A percentile compares a stretch with the other conserved stretches of the same genome.
Conservation (phyloP, 2,888 invertebrate genomes). For the Eupithecia abbreviata region DNA sequence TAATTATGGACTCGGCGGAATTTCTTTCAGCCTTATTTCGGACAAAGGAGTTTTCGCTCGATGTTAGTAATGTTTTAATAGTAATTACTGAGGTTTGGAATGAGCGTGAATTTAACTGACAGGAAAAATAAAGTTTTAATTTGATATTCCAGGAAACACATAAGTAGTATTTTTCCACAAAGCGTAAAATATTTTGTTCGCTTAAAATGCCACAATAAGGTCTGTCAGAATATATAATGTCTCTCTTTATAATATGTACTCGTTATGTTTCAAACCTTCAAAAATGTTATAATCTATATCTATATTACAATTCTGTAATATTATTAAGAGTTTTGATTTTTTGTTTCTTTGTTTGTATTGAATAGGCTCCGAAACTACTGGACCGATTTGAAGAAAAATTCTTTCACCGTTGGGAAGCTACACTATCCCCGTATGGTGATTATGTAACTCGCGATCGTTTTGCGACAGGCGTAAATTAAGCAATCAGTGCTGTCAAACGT, state of each 20-base stretch:
- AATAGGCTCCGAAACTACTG: no score
- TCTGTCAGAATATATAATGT: not conserved
- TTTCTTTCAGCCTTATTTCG: conserved; percentile 20
- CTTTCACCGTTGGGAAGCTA: no score
- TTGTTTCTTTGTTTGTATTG: no score
- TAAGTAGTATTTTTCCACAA: not conserved
- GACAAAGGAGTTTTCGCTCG: conserved; percentile 9
- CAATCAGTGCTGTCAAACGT: no score
- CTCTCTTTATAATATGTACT: not conserved
- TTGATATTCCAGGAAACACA: not conserved
- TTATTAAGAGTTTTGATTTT: no score
- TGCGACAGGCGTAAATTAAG: no score
- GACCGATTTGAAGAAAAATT: no score
- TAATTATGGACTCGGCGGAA: conserved; percentile 32
- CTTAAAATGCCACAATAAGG: not conserved
- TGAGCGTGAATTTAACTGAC: not conserved
- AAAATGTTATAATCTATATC: not conserved
- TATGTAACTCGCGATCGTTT: no score
- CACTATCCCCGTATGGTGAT: no score
- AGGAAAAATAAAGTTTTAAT: not conserved
- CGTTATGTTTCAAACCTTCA: not conserved
- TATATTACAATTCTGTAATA: no score
- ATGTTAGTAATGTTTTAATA: conserved; percentile 4
- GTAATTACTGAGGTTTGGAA: not conserved
- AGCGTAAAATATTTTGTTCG: not conserved